Conservation (phyloP, 1,140 invertebrate species). For the Calephelis nemesis region DNA sequence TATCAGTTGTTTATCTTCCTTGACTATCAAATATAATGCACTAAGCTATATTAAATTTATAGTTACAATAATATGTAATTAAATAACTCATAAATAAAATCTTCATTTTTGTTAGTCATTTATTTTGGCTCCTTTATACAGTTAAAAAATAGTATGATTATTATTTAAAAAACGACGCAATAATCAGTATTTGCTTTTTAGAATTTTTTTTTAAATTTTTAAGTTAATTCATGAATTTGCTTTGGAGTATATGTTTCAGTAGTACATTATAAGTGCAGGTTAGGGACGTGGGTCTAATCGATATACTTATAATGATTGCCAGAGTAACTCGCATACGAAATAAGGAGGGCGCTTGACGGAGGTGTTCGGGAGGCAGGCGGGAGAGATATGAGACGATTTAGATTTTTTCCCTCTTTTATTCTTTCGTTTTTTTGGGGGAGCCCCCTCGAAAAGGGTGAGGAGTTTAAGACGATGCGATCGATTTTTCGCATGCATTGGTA, state of each 20-base stretch:
- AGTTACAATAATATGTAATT: no score
- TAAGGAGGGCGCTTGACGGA: slow-evolving; percentile 74
- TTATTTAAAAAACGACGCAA: no score
- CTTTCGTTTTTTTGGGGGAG: slow-evolving; percentile 77
- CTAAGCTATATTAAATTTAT: no score
- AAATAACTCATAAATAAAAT: no score
- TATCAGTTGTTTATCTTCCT: no score
- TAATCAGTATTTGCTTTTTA: not conserved
- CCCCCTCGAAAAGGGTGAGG: slow-evolving; percentile 76
- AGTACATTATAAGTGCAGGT: slow-evolving; percentile 62
- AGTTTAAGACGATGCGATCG: slow-evolving; percentile 77
- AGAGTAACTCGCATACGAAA: slow-evolving; percentile 78
- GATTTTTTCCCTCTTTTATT: slow-evolving; percentile 79
- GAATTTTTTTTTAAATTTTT: not conserved
- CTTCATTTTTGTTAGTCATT: no score
- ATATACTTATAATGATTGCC: slow-evolving; percentile 78
- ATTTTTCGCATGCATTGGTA: slow-evolving; percentile 78
- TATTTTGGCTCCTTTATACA: no score
- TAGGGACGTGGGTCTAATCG: slow-evolving; percentile 73
- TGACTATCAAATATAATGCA: no score
- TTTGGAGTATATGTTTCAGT: slow-evolving; percentile 30
- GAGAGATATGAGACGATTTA: slow-evolving; percentile 78
- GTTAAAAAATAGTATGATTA: no score
- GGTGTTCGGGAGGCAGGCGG: slow-evolving; percentile 64
- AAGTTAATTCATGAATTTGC: not conserved